Base-by-base conservation (phyloP, 2,888 invertebrate genomes). In the Spisula solida region DNA sequence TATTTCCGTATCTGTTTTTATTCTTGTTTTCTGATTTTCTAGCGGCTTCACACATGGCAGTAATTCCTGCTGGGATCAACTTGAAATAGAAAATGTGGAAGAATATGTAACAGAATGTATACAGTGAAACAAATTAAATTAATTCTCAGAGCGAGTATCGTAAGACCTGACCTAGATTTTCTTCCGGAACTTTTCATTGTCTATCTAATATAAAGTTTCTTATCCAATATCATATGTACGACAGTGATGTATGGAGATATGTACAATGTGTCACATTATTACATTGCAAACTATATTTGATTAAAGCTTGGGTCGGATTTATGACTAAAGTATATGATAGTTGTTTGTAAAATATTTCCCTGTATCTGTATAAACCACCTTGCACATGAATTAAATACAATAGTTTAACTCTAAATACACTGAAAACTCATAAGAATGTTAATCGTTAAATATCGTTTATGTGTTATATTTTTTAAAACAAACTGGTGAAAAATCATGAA, bases 1-100 rank as follows among this genome's bases (percentile, higher is more conserved):
- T 96, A 93, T 96, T 96, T 81, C 96, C 96, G 91, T 96, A 96
- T 92, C 96, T 92, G 92, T 96, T 96, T 92, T 96, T 96, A 31
- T 91, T 87, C 93, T 96, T 96, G 91, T 96, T 96, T 91, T 96
- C 96, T 29, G 94, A 92, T 92, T 94, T 95, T 88, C 95, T 94
- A 0, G 96, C 96, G 16, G 95, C 94, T 48, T 96, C 96, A 88
- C 95, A 95, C 75, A 93, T 94, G 18, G 95, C 95, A 25, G 94
- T 96, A 10, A 96, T 93, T 16, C 96, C 96, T 66, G 95, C 95
- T 25, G 96, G 96, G 41, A 96, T 94, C 47, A 96, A 93, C 96
- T 96, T 93, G 48, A 93, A 89, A 18, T 31, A 34, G 34, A 34
- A 10, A 51, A 18, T 51, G 48, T 47, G 16, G 25, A 25, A 25